phyloP scores from a whole-genome alignment of 1,140 invertebrate species.

The Drosophila nikananu region DNA sequence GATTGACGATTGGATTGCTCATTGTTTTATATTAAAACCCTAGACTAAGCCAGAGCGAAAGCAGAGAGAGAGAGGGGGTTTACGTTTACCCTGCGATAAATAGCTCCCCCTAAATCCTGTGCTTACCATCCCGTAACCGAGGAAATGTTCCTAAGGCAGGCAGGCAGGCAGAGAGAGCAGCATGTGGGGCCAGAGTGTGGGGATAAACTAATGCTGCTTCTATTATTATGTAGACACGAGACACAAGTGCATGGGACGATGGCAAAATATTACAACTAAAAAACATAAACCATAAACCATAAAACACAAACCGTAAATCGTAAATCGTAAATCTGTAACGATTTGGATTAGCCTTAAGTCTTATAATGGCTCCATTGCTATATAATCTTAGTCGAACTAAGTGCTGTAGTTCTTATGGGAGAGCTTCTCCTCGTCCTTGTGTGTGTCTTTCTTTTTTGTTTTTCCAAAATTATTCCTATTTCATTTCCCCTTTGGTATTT shows the following conservation, averaged over 20 bases:
- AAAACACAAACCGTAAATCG: background rate
- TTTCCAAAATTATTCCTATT: constrained; percentile 31
- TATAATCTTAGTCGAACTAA: constrained; percentile 64
- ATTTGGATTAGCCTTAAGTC: constrained; percentile 35
- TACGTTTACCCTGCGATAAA: background rate
- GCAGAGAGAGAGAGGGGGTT: background rate
- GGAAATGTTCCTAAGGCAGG: constrained; percentile 30
- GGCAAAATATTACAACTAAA: constrained; percentile 40
- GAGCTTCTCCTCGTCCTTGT: background rate
- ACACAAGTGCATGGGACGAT: constrained; percentile 37
- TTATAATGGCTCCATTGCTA: constrained; percentile 8
- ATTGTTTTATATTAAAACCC: constrained; percentile 83
- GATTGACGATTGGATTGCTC: constrained; percentile 28
- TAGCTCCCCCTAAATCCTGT: too few species aligned
- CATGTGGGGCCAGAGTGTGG: background rate
- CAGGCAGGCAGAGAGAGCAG: background rate
- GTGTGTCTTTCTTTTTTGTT: background rate
- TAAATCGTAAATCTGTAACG: constrained; percentile 22
- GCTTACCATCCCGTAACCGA: background rate
- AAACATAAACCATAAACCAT: constrained; percentile 7
- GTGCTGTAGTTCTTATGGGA: constrained; percentile 36
- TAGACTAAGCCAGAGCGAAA: constrained; percentile 46
- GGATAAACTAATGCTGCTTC: constrained; percentile 25
- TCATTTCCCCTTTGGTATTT: constrained; percentile 52
- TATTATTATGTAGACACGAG: constrained; percentile 15